phyloP scores from a whole-genome alignment of 2,113 vertebrate genomes.

The Oreochromis spilurus region DNA sequence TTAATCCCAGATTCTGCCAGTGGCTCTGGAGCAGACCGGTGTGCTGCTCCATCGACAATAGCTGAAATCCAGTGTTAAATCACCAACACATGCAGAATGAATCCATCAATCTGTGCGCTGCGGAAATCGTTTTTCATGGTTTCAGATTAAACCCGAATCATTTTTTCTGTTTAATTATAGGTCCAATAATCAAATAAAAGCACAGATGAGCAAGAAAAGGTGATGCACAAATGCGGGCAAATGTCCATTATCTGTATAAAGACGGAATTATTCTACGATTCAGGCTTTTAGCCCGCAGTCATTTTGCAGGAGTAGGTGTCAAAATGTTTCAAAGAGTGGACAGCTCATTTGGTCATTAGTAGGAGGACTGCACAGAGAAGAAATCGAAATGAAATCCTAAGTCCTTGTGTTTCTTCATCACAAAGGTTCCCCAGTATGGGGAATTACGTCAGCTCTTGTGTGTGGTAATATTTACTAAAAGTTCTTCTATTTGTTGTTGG shows the following conservation, averaged over 20 bases:
- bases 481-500: background rate
- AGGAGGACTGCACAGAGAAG: constrained; percentile 38
- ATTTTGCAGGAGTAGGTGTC: constrained; percentile 56
- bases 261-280: constrained; percentile 1
- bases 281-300: constrained; percentile 42
- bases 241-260: background rate
- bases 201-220: background rate
- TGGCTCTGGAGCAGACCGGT: constrained; percentile 24
- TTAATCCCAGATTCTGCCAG: constrained; percentile 26
- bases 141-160: background rate
- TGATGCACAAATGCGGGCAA: background rate
- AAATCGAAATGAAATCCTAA: constrained; percentile 44
- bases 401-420: constrained; percentile 41
- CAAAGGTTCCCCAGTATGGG: constrained; percentile 4
- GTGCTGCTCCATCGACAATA: constrained; percentile 12
- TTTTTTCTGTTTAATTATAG: background rate
- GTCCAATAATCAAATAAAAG: background rate
- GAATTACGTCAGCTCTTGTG: constrained; percentile 34
- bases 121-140: constrained; percentile 2
- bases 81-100: constrained; percentile 27
- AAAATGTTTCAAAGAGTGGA: constrained; percentile 22
- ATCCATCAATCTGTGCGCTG: constrained; percentile 21
- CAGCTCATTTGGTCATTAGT: constrained; percentile 41
- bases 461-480: constrained; percentile 20
- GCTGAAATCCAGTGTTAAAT: constrained; percentile 38